phyloP scores from a whole-genome alignment of 2,113 vertebrate genomes.

The Thinocorus orbignyianus region DNA sequence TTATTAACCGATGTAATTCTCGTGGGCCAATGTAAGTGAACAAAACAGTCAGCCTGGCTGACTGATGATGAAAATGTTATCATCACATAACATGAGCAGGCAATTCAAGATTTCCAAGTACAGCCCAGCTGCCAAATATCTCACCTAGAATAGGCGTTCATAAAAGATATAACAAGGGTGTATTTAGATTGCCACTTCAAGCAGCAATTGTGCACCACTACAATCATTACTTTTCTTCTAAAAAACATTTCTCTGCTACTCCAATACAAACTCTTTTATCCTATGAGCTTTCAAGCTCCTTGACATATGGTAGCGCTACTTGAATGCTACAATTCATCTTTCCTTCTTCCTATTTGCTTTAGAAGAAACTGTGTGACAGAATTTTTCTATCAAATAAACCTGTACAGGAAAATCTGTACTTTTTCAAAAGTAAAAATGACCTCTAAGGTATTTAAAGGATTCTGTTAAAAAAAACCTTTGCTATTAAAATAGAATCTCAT shows the following conservation, averaged over 20 bases:
- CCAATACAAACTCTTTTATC: neutral
- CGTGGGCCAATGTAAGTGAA: neutral
- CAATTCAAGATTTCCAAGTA: neutral
- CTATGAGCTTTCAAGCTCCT: neutral
- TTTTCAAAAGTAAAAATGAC: constrained; percentile 68
- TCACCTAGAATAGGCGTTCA: neutral
- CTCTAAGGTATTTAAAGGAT: constrained; percentile 68
- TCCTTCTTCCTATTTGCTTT: neutral
- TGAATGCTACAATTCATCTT: neutral
- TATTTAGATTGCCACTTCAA: neutral
- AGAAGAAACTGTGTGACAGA: neutral
- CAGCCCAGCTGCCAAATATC: neutral
- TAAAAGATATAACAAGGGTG: neutral
- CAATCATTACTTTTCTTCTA: neutral
- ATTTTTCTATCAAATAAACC: neutral
- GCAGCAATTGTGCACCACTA: neutral
- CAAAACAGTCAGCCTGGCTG: neutral
- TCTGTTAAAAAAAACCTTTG: constrained; percentile 49
- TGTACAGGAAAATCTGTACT: constrained; percentile 24
- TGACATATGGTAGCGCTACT: neutral
- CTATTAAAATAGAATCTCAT: constrained; percentile 73
- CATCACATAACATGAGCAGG: neutral
- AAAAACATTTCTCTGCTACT: neutral
- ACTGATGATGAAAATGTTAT: neutral
- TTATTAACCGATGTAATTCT: neutral